Conservation (phyloP, 2,888 invertebrate genomes). For the Boloria euphrosyne region DNA sequence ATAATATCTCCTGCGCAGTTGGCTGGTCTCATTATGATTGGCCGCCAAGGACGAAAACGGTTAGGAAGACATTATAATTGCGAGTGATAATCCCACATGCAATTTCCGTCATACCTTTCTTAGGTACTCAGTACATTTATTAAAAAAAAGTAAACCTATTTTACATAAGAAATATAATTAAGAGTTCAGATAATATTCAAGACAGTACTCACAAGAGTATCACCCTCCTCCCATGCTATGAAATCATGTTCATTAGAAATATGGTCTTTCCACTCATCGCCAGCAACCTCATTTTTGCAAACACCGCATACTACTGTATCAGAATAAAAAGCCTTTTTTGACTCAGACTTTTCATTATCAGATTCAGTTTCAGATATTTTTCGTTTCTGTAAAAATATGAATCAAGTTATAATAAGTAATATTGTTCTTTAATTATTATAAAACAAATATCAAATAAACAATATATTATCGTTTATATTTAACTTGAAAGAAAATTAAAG, state of each 20-base stretch:
- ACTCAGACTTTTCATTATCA: constrained; percentile 10
- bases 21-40: no score
- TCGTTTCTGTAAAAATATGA: constrained; percentile 25
- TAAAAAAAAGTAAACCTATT: no score
- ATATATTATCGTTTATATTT: no score
- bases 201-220: constrained; percentile 21
- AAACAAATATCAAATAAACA: no score
- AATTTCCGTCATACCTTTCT: no score
- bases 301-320: constrained; percentile 45
- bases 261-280: constrained; percentile 54
- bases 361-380: constrained; percentile 25
- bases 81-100: no score
- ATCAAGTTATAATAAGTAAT: neutral
- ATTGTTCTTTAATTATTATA: neutral
- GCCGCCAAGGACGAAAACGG: no score
- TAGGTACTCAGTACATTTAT: no score
- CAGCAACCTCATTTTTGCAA: constrained; percentile 47
- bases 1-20: no score
- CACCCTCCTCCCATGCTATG: constrained; percentile 52
- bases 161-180: neutral
- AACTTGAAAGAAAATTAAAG: no score
- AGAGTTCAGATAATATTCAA: neutral
- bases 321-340: constrained; percentile 13
- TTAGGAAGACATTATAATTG: no score
- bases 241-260: constrained; percentile 49